Evolutionary conservation across 2,888 invertebrate genomes (phyloP), one percentile per base, ranked within the genome.

Genomic region (Cheilosia vernalis): DNA sequence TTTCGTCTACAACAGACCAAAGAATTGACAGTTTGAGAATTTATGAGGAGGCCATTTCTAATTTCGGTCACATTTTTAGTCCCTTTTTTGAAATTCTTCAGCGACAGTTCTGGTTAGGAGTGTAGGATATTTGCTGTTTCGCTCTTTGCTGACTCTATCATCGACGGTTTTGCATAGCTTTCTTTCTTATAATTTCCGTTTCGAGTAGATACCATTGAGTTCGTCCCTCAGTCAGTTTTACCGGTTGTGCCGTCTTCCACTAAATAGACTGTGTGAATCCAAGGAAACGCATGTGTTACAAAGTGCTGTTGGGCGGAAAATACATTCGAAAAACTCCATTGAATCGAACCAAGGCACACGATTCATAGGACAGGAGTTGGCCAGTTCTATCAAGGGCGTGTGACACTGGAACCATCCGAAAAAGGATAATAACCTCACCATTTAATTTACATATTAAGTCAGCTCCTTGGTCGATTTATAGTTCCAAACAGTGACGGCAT

Each of bases 141-240:
- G n/a, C 21, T 21, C 21, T 21, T 21, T 21, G 21, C 21, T 21
- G 21, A 2, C 21, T 1, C 2, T 21, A 21, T 2, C 21, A 21
- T 21, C 21, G 21, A 2, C 21, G 21, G 21, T 2, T 21, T 21
- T 21, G 21, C 21, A 21, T 21, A 21, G 21, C 21, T 21, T 21
- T 21, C 21, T 21, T n/a, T n/a, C n/a, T n/a, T n/a, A n/a, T n/a
- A 78, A 78, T 78, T 78, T 78, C 63, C 55, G 56, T 63, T 40
- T 70, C 19, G 40, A 27, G 78, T 63, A n/a, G n/a, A n/a, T n/a
- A 49, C 53, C 61, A 37, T 56, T 47, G 13, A 37, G 56, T 51
- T 69, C 40, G 42, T 55, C 42, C 7, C n/a, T 19, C n/a, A 13
- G 24, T 42, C 37, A 47, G 27, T 5, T 17, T 51, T 7, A 42